Evolutionary conservation across 2,113 vertebrate genomes (phyloP).

Genomic region (Ifrita kowaldi): DNA sequence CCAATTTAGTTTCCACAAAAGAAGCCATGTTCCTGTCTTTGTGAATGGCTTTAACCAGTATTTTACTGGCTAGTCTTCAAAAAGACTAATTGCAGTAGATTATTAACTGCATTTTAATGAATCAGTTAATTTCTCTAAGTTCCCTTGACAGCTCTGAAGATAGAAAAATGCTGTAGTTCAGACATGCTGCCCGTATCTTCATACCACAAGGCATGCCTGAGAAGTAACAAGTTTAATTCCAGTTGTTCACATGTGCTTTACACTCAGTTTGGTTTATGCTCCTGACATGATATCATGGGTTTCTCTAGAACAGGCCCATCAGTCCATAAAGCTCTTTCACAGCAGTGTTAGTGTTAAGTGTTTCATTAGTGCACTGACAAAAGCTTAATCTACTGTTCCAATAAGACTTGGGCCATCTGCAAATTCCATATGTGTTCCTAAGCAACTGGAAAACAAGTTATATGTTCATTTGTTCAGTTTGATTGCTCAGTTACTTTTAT

Average conservation of each 20-base stretch:
- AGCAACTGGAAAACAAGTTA: neutral
- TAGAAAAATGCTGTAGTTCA: neutral
- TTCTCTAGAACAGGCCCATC: neutral
- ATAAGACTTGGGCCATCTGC: neutral
- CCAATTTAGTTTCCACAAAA: neutral
- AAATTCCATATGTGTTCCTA: neutral
- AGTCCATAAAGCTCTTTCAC: neutral
- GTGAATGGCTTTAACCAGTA: neutral
- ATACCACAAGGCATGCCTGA: neutral
- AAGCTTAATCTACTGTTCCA: neutral
- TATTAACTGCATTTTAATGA: neutral
- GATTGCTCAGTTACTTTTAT: neutral
- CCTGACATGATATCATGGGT: neutral
- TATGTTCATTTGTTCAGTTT: neutral
- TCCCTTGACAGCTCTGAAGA: neutral
- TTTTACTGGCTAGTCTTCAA: neutral
- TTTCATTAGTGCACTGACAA: neutral
- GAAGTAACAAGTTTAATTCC: neutral
- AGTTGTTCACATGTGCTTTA: neutral
- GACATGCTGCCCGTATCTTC: neutral
- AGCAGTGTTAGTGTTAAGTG: neutral
- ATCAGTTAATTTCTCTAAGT: neutral
- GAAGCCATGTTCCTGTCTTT: neutral
- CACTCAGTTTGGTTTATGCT: neutral
- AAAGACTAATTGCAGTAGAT: neutral